A percentile compares a stretch with the other conserved stretches of the same genome.
These are phyloP conservation scores for Cygnus buccinator DNA, from an alignment of 2,113 vertebrate genomes.

Conservation along the genomic window DNA sequence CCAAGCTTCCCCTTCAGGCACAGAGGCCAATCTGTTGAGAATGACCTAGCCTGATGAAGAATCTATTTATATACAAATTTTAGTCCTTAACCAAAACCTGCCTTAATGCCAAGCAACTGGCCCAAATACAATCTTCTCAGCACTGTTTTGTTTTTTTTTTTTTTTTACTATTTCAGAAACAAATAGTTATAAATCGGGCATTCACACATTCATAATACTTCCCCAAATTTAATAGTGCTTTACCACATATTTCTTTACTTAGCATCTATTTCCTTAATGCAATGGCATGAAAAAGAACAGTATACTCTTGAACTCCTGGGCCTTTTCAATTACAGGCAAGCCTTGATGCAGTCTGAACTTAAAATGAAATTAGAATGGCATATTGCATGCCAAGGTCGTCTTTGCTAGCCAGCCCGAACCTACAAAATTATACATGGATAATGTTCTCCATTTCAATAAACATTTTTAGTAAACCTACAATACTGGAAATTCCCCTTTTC, in stretches of 20 bases:
- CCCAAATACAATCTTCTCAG: neutral
- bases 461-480: neutral
- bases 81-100: neutral
- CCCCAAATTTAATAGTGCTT: neutral
- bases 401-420: slow-evolving; percentile 17
- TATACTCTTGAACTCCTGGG: neutral
- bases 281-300: neutral
- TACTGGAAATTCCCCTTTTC: neutral
- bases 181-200: neutral
- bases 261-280: neutral
- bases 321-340: slow-evolving; percentile 21
- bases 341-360: neutral
- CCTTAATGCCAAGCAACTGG: neutral
- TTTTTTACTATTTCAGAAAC: neutral
- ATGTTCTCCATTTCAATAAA: neutral
- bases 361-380: slow-evolving; percentile 1
- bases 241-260: neutral
- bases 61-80: slow-evolving; percentile 26
- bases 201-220: neutral
- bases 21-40: slow-evolving; percentile 61
- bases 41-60: slow-evolving; percentile 20
- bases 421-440: neutral
- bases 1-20: slow-evolving; percentile 56
- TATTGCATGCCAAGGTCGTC: neutral
- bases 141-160: neutral